A percentile compares a stretch with the other conserved stretches of the same genome.
Evolutionary conservation across 1,140 invertebrate genomes (phyloP).

Genomic region (Tetraneura akinire): DNA sequence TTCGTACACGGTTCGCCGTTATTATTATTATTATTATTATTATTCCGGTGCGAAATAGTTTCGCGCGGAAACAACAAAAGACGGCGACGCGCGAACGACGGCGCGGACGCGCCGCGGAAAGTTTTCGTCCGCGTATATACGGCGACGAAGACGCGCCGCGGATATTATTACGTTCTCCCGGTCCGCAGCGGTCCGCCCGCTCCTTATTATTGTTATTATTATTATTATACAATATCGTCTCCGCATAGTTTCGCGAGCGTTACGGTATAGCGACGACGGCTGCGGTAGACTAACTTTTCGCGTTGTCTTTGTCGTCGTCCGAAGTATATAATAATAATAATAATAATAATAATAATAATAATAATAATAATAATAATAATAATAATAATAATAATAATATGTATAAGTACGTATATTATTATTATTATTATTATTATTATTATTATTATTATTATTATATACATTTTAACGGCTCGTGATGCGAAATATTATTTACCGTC

Average conservation of each 20-base stretch:
- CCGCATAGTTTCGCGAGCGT: constrained; percentile 18
- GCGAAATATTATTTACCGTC: too few relatives aligned
- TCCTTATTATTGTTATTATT: too few relatives aligned
- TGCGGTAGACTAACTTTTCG: background rate
- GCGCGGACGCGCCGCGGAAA: background rate
- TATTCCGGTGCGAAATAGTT: constrained; percentile 23
- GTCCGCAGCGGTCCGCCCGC: background rate
- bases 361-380: too few relatives aligned
- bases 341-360: too few relatives aligned
- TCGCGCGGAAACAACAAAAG: too few relatives aligned
- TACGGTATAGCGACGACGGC: constrained; percentile 7
- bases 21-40: too few relatives aligned
- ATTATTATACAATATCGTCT: background rate
- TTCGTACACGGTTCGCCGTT: too few relatives aligned
- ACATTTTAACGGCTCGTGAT: too few relatives aligned
- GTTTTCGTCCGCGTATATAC: background rate
- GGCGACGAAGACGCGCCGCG: background rate
- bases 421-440: too few relatives aligned
- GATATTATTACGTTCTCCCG: background rate
- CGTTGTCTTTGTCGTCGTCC: background rate
- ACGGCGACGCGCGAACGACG: background rate
- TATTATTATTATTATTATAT: too few relatives aligned
- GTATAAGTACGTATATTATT: background rate
- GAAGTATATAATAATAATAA: too few relatives aligned
- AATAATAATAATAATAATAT: too few relatives aligned